Conservation (phyloP, 2,797 vertebrate genomes). For the Antrozous pallidus region DNA sequence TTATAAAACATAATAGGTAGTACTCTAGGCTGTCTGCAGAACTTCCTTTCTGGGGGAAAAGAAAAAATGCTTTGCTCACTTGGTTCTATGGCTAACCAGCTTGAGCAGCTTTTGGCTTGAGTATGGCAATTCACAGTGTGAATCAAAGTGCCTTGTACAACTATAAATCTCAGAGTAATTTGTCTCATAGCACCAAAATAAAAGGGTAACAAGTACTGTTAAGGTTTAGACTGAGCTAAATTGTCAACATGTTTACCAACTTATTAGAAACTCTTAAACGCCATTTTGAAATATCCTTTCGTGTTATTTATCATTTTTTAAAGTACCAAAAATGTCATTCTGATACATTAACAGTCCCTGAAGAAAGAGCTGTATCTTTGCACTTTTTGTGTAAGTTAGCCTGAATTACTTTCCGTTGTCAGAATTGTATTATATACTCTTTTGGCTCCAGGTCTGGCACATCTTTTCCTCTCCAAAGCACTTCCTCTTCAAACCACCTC, state of each 20-base stretch:
- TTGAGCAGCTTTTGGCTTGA: background rate
- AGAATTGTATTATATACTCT: background rate
- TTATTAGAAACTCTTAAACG: slow-evolving; percentile 8
- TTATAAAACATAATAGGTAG: background rate
- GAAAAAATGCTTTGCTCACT: background rate
- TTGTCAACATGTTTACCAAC: slow-evolving; percentile 21
- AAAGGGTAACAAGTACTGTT: background rate
- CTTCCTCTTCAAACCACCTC: background rate
- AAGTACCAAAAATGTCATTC: slow-evolving; percentile 10
- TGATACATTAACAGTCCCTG: slow-evolving; percentile 9
- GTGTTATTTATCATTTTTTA: slow-evolving; percentile 14
- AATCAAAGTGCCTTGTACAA: background rate
- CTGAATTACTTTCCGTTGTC: background rate
- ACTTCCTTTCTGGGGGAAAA: background rate
- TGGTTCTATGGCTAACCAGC: background rate
- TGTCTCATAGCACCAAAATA: background rate
- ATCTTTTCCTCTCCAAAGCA: background rate
- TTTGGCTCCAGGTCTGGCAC: background rate
- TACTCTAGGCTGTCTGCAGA: background rate
- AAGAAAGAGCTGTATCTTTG: slow-evolving; percentile 10
- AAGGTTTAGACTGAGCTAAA: slow-evolving; percentile 13
- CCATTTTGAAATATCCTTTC: background rate
- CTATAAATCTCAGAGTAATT: background rate
- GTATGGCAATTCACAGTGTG: background rate
- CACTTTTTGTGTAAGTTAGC: background rate